Evolutionary conservation across 2,797 vertebrate species (phyloP).

Genomic region (Alca torda): DNA sequence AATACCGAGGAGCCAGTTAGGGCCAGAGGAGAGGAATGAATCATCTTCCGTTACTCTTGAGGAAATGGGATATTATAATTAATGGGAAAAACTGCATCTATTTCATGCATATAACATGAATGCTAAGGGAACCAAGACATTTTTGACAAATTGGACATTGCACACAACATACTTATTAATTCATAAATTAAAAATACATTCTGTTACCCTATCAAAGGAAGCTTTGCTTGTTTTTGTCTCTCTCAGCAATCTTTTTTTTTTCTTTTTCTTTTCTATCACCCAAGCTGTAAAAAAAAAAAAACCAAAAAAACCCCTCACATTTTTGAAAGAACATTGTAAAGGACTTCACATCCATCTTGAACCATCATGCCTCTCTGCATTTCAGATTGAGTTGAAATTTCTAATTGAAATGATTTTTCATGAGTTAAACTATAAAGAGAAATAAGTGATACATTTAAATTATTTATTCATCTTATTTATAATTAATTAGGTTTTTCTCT

Average conservation of each 20-base stretch:
- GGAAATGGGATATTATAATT: slow-evolving; percentile 63
- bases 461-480: slow-evolving; percentile 92
- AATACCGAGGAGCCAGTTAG: not conserved
- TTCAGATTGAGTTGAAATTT: slow-evolving; percentile 85
- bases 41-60: slow-evolving; percentile 44
- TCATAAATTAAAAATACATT: slow-evolving; percentile 68
- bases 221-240: slow-evolving; percentile 35
- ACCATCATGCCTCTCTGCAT: slow-evolving; percentile 70
- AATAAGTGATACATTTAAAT: slow-evolving; percentile 94
- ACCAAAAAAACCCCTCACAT: slow-evolving; percentile 60
- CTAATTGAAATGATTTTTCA: slow-evolving; percentile 96
- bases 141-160: slow-evolving; percentile 38
- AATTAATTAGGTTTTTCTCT: slow-evolving; percentile 84
- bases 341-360: slow-evolving; percentile 77
- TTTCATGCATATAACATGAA: slow-evolving; percentile 60
- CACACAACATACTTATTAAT: slow-evolving; percentile 55
- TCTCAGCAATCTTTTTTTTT: slow-evolving; percentile 32
- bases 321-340: slow-evolving; percentile 69
- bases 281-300: slow-evolving; percentile 52
- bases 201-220: slow-evolving; percentile 51
- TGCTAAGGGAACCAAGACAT: slow-evolving; percentile 1
- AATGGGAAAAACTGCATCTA: slow-evolving; percentile 15
- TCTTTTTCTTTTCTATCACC: slow-evolving; percentile 59
- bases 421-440: slow-evolving; percentile 88
- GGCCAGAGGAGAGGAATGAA: slow-evolving; percentile 52